Conservation (phyloP, 2,888 invertebrate species). For the Osedax frankpressi region DNA sequence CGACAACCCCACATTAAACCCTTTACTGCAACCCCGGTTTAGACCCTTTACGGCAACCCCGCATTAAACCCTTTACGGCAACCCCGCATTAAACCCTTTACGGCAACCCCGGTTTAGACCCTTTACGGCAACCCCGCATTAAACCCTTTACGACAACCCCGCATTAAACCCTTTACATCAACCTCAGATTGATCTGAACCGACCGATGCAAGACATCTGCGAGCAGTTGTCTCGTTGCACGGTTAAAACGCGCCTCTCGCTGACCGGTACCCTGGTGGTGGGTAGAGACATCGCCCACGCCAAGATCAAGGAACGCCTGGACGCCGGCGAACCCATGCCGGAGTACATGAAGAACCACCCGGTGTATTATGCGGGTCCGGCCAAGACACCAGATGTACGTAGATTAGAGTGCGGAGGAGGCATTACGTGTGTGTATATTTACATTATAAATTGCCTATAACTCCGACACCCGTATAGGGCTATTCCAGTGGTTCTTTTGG, state of each 20-base stretch:
- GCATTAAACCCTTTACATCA: no score
- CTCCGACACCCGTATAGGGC: slow-evolving; percentile 31
- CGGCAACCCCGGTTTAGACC: no score
- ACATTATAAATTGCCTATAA: no score
- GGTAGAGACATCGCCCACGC: slow-evolving; percentile 47
- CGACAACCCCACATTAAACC: no score
- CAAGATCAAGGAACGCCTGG: slow-evolving; percentile 42
- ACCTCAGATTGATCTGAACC: slow-evolving; percentile 40
- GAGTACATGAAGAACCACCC: slow-evolving; percentile 46
- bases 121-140: no score
- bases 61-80: no score
- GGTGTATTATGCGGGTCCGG: slow-evolving; percentile 47
- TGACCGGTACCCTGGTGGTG: slow-evolving; percentile 45
- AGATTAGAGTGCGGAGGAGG: no score
- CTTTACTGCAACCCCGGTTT: no score
- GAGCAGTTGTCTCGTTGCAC: slow-evolving; percentile 35
- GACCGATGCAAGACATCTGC: slow-evolving; percentile 39
- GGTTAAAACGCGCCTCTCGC: slow-evolving; percentile 39
- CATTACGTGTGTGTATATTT: no score
- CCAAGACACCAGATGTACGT: slow-evolving; percentile 43
- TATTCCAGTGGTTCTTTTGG: slow-evolving; percentile 47
- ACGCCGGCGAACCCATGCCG: slow-evolving; percentile 40
- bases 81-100: no score
- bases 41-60: no score
- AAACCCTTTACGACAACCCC: no score